Evolutionary conservation across 2,113 vertebrate genomes (phyloP).

Genomic region (Silurus asotus): DNA sequence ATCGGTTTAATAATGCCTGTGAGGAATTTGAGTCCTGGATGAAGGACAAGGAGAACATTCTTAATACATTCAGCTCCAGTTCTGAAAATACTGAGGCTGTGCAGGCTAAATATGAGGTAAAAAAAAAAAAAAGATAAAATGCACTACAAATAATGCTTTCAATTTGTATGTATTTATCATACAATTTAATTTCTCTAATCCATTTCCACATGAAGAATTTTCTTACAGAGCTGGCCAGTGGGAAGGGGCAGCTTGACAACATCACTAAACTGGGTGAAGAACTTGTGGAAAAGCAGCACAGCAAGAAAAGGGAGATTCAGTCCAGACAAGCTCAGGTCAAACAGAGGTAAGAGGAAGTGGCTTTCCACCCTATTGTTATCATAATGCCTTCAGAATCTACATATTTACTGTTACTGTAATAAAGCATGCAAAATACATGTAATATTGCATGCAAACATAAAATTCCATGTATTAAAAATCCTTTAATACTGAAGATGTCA

Average conservation of each 20-base stretch:
- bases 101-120: conserved; percentile 84
- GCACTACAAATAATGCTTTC: background rate
- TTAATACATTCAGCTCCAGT: conserved; percentile 73
- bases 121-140: background rate
- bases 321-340: conserved; percentile 66
- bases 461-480: background rate
- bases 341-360: conserved; percentile 69
- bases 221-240: conserved; percentile 78
- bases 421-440: background rate
- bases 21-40: conserved; percentile 87
- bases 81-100: conserved; percentile 71
- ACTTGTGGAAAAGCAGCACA: conserved; percentile 73
- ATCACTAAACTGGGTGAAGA: conserved; percentile 73
- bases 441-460: background rate
- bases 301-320: conserved; percentile 71
- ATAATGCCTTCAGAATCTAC: background rate
- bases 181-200: background rate
- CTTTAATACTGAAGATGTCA: background rate
- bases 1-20: conserved; percentile 79
- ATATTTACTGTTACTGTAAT: background rate
- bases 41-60: conserved; percentile 79
- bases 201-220: conserved; percentile 72
- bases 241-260: conserved; percentile 76
- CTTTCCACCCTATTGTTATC: background rate
- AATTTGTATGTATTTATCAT: background rate